These are phyloP conservation scores for Ceratina australensis DNA, from an alignment of 1,140 invertebrate genomes.

Conservation along the genomic window DNA sequence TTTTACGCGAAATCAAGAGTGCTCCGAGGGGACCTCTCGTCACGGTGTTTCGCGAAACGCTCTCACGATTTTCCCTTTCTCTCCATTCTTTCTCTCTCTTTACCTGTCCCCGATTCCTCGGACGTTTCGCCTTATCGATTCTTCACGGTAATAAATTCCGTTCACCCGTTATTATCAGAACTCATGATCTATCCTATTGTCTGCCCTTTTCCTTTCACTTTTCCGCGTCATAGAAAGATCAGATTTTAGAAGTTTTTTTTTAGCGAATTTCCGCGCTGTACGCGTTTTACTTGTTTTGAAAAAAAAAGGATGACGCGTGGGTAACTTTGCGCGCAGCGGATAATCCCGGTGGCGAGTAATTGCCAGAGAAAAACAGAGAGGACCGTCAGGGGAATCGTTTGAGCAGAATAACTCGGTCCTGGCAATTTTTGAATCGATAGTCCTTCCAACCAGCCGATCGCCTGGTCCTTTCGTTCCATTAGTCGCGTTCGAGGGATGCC, in stretches of 20 bases:
- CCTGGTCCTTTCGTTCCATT: slow-evolving; percentile 58
- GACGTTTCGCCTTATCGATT: too few species aligned
- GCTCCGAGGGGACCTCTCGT: slow-evolving; percentile 1
- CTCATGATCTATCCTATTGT: too few species aligned
- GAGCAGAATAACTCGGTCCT: not conserved
- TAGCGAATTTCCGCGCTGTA: too few species aligned
- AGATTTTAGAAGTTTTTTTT: too few species aligned
- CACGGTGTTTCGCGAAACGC: not conserved
- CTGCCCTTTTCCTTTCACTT: too few species aligned
- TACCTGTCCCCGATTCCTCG: not conserved
- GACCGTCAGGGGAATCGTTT: slow-evolving; percentile 11
- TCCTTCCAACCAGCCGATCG: slow-evolving; percentile 2
- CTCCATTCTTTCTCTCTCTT: too few species aligned
- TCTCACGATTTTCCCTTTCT: not conserved
- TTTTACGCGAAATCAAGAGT: not conserved
- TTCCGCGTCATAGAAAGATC: too few species aligned
- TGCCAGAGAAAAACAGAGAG: not conserved
- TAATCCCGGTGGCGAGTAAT: slow-evolving; percentile 8
- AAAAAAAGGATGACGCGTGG: too few species aligned
- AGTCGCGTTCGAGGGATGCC: slow-evolving; percentile 52
- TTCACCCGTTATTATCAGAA: too few species aligned
- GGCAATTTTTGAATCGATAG: slow-evolving; percentile 39
- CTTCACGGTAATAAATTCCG: too few species aligned
- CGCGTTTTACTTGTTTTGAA: too few species aligned
- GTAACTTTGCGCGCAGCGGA: not conserved